phyloP scores from a whole-genome alignment of 2,888 invertebrate species.

The Hedya salicella region DNA sequence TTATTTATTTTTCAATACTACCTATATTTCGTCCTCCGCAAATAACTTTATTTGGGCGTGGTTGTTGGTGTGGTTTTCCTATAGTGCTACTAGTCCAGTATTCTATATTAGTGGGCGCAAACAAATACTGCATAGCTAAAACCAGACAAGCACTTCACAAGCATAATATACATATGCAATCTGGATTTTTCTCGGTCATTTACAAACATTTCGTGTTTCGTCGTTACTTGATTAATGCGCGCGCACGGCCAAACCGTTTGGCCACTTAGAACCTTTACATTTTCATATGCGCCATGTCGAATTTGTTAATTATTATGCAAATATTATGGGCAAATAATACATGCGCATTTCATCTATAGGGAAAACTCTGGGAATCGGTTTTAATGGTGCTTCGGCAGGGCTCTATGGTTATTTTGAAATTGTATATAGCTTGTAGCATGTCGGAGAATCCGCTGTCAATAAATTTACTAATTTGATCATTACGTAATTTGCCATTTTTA shows the following conservation, averaged over 20 bases:
- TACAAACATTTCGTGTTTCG: constrained; percentile 63
- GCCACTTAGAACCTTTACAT: constrained; percentile 61
- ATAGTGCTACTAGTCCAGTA: neutral
- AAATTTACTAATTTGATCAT: no score
- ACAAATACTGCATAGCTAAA: constrained; percentile 13
- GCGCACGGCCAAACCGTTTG: constrained; percentile 64
- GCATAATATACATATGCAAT: constrained; percentile 20
- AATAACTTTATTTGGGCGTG: neutral
- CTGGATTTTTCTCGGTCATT: constrained; percentile 56
- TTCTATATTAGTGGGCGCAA: neutral
- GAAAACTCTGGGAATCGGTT: constrained; percentile 40
- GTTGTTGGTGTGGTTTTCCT: no score
- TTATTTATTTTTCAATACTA: no score
- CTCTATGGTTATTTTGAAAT: neutral
- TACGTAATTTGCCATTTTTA: no score
- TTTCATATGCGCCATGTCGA: constrained; percentile 65
- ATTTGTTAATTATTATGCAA: constrained; percentile 71
- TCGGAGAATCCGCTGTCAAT: no score
- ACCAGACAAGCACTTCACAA: constrained; percentile 11
- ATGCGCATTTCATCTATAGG: constrained; percentile 55
- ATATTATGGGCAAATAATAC: constrained; percentile 58
- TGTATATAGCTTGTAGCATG: neutral
- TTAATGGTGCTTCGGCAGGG: constrained; percentile 10
- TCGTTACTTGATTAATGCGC: constrained; percentile 75
- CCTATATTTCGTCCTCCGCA: no score